Evolutionary conservation across 2,113 vertebrate species (phyloP).

Genomic region (Hypomesus transpacificus): DNA sequence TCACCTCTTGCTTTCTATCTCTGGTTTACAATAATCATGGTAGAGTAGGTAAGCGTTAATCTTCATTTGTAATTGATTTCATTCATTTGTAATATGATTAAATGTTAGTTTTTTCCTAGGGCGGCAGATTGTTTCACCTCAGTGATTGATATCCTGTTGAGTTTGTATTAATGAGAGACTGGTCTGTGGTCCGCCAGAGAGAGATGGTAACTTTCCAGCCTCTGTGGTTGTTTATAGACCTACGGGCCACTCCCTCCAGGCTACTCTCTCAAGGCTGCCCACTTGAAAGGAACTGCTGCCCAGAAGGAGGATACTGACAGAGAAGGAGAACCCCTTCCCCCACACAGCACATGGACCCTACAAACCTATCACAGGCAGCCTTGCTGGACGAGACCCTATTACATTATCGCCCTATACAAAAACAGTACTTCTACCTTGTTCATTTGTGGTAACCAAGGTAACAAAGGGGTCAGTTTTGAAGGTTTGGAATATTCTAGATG

Average conservation of each 20-base stretch:
- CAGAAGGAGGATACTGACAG: not conserved
- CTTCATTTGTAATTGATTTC: not conserved
- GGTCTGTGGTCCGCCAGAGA: not conserved
- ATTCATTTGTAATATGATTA: no score
- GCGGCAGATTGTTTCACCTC: not conserved
- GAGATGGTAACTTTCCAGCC: not conserved
- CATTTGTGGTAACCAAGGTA: not conserved
- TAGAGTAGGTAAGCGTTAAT: no score
- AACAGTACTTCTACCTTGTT: no score
- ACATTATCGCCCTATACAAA: no score
- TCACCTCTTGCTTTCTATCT: no score
- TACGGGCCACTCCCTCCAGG: not conserved
- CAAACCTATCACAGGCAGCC: no score
- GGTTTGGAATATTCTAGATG: not conserved
- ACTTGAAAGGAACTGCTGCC: not conserved
- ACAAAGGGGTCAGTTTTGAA: not conserved
- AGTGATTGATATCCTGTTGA: not conserved
- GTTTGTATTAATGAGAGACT: not conserved
- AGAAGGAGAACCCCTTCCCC: not conserved
- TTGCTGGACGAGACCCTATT: no score
- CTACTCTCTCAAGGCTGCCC: not conserved
- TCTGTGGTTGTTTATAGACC: not conserved
- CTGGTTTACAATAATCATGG: no score
- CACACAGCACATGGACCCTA: not conserved
- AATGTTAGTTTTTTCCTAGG: no score